A percentile compares a stretch with the other conserved stretches of the same genome.
Conservation (phyloP, 2,888 invertebrate genomes). For the Conomelus anceps region DNA sequence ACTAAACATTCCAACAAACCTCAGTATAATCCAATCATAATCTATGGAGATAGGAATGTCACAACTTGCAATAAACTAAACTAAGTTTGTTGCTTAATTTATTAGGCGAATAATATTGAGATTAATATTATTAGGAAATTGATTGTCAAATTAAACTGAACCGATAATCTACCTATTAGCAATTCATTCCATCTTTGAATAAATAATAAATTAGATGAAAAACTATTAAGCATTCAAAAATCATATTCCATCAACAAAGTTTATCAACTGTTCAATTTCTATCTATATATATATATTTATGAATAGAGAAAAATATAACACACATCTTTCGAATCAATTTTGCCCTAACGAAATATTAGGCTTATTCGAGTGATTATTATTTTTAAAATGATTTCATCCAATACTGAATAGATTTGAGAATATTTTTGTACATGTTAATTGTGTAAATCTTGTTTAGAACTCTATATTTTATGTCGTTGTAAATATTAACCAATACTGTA, state of each 20-base stretch:
- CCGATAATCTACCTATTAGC: not conserved
- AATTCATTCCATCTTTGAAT: not conserved
- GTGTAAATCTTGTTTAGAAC: not conserved
- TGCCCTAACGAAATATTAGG: not conserved
- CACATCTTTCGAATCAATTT: not conserved
- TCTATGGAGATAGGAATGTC: not conserved
- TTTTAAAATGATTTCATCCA: not conserved
- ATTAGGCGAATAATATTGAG: not conserved
- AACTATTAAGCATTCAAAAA: not conserved
- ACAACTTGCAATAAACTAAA: not conserved
- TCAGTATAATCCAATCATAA: not conserved
- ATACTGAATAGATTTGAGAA: not conserved
- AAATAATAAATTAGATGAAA: not conserved
- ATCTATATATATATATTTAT: not conserved
- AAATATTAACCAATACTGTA: not conserved
- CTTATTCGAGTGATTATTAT: not conserved
- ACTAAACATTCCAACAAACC: not conserved
- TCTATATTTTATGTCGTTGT: not conserved
- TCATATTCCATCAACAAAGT: not conserved
- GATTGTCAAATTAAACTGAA: not conserved
- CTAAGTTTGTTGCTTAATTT: not conserved
- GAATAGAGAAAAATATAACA: not conserved
- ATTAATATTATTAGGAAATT: not conserved
- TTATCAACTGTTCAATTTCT: not conserved
- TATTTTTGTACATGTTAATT: not conserved